Percentiles rank a stretch among this genome's conserved stretches.
phyloP scores from a whole-genome alignment of 53 echinoderm and acorn worm species.

The Astropecten irregularis region DNA sequence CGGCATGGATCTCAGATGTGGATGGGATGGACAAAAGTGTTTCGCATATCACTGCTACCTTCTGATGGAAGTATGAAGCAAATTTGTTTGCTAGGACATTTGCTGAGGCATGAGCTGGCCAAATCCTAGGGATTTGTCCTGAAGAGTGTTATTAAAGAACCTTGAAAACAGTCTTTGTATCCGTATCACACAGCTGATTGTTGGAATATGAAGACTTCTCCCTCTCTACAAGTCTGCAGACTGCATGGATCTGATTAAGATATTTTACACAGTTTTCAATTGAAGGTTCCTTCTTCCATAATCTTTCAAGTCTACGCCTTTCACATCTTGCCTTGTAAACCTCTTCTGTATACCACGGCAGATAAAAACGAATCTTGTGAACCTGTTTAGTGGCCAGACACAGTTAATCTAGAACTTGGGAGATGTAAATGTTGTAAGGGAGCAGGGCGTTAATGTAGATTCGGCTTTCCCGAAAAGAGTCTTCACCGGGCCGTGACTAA shows the following conservation, averaged over 20 bases:
- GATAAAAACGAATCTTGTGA: neutral
- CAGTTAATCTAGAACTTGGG: too few species aligned
- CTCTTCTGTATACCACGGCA: constrained; percentile 2
- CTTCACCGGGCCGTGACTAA: too few species aligned
- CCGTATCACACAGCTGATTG: neutral
- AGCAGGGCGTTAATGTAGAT: too few species aligned
- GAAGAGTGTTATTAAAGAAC: constrained; percentile 20
- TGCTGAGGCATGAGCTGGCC: neutral
- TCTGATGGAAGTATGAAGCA: neutral
- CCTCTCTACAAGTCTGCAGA: neutral
- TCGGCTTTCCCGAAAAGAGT: too few species aligned
- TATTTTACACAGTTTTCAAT: neutral
- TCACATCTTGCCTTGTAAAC: neutral
- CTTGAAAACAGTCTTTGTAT: neutral
- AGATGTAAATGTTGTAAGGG: neutral
- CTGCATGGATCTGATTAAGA: neutral
- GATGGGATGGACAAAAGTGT: too few species aligned
- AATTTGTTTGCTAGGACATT: constrained; percentile 5
- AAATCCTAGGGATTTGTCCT: neutral
- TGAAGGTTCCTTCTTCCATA: neutral
- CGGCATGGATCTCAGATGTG: neutral
- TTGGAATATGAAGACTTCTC: constrained; percentile 24
- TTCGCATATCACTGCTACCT: neutral
- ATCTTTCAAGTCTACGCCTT: neutral
- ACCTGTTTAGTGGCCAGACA: too few species aligned